These are phyloP conservation scores for Tipula lateralis DNA, from an alignment of 2,888 invertebrate species.

Conservation along the genomic window DNA sequence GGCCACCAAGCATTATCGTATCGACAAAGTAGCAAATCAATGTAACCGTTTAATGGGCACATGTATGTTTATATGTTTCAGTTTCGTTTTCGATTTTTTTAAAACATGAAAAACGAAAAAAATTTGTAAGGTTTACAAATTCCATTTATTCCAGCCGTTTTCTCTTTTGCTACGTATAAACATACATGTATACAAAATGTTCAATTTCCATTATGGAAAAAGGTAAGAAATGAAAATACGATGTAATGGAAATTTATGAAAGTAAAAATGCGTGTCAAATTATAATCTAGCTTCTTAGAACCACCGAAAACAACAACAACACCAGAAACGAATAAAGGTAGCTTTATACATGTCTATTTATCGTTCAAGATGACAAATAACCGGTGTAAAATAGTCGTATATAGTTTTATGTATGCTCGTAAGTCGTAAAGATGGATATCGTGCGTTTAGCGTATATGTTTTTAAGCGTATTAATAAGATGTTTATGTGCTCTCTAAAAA, in stretches of 20 bases:
- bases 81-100: background rate
- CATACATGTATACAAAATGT: background rate
- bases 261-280: conserved; percentile 19
- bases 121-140: background rate
- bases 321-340: background rate
- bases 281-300: background rate
- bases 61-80: no score
- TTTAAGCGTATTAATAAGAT: background rate
- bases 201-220: background rate
- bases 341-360: background rate
- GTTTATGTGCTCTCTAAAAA: no score
- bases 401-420: background rate
- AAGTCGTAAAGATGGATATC: background rate
- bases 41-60: background rate
- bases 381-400: background rate
- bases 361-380: background rate
- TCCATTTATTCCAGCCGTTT: background rate
- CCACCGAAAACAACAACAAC: background rate
- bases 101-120: background rate
- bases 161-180: background rate
- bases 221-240: background rate
- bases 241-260: background rate
- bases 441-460: background rate
- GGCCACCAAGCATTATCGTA: background rate
- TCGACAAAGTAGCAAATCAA: background rate